Evolutionary conservation across 1,140 invertebrate genomes (phyloP).

Genomic region (Hermetia illucens): DNA sequence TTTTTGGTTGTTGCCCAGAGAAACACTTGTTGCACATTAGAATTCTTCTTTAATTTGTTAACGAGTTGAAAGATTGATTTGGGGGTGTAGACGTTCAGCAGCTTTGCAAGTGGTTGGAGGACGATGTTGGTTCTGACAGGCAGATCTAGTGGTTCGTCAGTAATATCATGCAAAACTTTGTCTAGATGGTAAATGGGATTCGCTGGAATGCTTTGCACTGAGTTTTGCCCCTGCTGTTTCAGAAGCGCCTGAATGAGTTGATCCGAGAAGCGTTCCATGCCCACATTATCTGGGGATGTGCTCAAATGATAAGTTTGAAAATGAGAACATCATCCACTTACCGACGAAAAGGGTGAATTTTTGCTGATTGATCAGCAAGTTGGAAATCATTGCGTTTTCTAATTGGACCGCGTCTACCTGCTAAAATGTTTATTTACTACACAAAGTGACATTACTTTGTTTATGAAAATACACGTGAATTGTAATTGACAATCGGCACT

Average conservation of each 20-base stretch:
- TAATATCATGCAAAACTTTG: constrained; percentile 13
- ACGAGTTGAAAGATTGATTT: constrained; percentile 15
- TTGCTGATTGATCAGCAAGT: constrained; percentile 20
- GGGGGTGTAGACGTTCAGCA: neutral
- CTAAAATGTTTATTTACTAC: no score
- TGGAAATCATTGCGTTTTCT: constrained; percentile 27
- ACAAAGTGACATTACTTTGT: no score
- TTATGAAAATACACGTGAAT: no score
- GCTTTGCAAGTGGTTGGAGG: neutral
- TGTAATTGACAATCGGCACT: no score
- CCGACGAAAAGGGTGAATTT: constrained; percentile 23
- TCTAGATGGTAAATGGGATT: constrained; percentile 10
- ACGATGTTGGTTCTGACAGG: constrained; percentile 11
- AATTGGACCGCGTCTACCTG: no score
- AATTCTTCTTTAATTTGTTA: constrained; percentile 14
- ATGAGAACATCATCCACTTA: constrained; percentile 8
- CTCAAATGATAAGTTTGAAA: neutral
- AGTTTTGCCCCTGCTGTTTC: constrained; percentile 17
- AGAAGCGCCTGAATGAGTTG: constrained; percentile 19
- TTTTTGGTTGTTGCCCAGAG: constrained; percentile 17
- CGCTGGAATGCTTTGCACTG: neutral
- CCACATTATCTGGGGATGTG: constrained; percentile 17
- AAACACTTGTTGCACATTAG: constrained; percentile 20
- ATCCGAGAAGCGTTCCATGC: constrained; percentile 21
- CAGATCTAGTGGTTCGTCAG: constrained; percentile 9